These are phyloP conservation scores for Mesembrinibis cayennensis DNA, from an alignment of 2,113 vertebrate genomes.

Conservation along the genomic window DNA sequence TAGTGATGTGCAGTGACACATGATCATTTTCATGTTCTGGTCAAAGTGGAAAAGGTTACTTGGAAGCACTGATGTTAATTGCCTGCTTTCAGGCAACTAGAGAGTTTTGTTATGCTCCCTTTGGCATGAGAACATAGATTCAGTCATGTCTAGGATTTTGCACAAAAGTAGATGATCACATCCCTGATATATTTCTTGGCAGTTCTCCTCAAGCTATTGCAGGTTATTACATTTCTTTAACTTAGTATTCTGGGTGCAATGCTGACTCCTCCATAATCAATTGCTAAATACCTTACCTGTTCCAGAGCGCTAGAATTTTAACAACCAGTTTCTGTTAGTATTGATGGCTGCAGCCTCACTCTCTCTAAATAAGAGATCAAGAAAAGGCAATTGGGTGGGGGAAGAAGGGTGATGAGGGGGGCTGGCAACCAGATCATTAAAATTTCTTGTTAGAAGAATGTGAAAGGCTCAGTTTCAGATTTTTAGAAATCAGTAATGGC, in stretches of 20 bases:
- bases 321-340: not conserved
- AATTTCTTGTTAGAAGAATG: not conserved
- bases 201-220: not conserved
- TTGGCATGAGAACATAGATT: not conserved
- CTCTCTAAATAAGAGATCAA: not conserved
- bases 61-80: not conserved
- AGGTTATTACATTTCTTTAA: not conserved
- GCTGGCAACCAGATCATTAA: not conserved
- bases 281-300: not conserved
- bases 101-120: not conserved
- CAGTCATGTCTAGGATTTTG: not conserved
- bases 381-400: not conserved
- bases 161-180: not conserved
- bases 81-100: not conserved
- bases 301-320: not conserved
- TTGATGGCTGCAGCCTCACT: not conserved
- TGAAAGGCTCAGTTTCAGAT: not conserved
- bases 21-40: not conserved
- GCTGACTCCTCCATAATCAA: not conserved
- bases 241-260: not conserved
- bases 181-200: not conserved
- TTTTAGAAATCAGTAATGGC: not conserved
- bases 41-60: not conserved
- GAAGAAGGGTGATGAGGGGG: not conserved
- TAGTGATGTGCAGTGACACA: not conserved